These are phyloP conservation scores for Tricholaema leucomelas DNA, from an alignment of 2,113 vertebrate genomes.

Conservation along the genomic window DNA sequence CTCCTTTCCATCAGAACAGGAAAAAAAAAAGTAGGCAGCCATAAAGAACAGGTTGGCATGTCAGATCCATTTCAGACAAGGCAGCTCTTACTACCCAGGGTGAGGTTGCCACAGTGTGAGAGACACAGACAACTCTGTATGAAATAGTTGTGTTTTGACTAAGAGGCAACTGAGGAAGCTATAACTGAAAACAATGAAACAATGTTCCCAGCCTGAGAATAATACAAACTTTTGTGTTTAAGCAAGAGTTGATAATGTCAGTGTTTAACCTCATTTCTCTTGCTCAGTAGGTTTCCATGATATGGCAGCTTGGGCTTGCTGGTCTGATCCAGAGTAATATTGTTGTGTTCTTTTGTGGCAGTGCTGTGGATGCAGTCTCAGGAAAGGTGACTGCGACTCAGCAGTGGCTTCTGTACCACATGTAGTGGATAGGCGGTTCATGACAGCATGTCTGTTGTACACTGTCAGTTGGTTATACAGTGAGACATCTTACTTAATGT, in stretches of 20 bases:
- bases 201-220: neutral
- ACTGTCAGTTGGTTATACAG: neutral
- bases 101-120: neutral
- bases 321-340: neutral
- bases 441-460: accelerated
- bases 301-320: neutral
- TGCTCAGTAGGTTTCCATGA: neutral
- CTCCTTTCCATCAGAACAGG: neutral
- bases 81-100: neutral
- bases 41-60: neutral
- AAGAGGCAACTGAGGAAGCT: neutral
- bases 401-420: neutral
- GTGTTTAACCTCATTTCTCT: neutral
- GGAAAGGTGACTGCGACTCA: neutral
- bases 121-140: neutral
- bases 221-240: neutral
- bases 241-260: neutral
- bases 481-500: neutral
- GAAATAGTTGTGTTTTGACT: neutral
- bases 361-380: neutral
- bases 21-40: neutral
- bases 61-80: accelerated
- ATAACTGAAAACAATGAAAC: neutral
- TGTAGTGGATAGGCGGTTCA: accelerated
- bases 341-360: neutral